These are phyloP conservation scores for Hyles vespertilio DNA, from an alignment of 1,140 invertebrate species.

Conservation along the genomic window DNA sequence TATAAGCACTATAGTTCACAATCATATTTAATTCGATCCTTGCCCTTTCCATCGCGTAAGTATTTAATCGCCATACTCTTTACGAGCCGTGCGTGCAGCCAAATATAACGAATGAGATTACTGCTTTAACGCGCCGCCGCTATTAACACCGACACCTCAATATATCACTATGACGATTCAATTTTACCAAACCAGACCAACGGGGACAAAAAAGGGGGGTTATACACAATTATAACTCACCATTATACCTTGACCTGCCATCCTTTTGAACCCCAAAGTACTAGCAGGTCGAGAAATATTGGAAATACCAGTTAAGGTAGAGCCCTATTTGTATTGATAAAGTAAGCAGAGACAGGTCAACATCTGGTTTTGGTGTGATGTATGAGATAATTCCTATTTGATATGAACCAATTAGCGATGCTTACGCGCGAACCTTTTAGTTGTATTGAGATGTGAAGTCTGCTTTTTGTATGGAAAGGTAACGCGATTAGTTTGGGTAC, in stretches of 20 bases:
- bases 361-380: slow-evolving; percentile 35
- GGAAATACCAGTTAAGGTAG: slow-evolving; percentile 23
- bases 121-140: slow-evolving; percentile 52
- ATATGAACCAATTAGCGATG: slow-evolving; percentile 71
- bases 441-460: slow-evolving; percentile 39
- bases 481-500: slow-evolving; percentile 24
- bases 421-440: slow-evolving; percentile 55
- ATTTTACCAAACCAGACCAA: slow-evolving; percentile 45
- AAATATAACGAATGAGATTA: slow-evolving; percentile 58
- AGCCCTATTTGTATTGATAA: slow-evolving; percentile 15
- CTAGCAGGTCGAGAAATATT: slow-evolving; percentile 1
- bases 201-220: slow-evolving; percentile 19
- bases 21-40: no score
- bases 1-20: no score
- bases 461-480: slow-evolving; percentile 31
- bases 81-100: slow-evolving; percentile 36
- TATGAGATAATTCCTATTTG: slow-evolving; percentile 60
- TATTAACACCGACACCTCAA: slow-evolving; percentile 45
- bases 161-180: slow-evolving; percentile 65
- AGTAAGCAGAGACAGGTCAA: slow-evolving; percentile 16
- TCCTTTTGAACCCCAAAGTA: not conserved
- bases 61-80: slow-evolving; percentile 2
- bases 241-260: slow-evolving; percentile 10
- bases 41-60: no score
- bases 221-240: slow-evolving; percentile 3